Evolutionary conservation across 2,113 vertebrate genomes (phyloP), one percentile per base, ranked within the genome.

Genomic region (Micronycteris hirsuta): DNA sequence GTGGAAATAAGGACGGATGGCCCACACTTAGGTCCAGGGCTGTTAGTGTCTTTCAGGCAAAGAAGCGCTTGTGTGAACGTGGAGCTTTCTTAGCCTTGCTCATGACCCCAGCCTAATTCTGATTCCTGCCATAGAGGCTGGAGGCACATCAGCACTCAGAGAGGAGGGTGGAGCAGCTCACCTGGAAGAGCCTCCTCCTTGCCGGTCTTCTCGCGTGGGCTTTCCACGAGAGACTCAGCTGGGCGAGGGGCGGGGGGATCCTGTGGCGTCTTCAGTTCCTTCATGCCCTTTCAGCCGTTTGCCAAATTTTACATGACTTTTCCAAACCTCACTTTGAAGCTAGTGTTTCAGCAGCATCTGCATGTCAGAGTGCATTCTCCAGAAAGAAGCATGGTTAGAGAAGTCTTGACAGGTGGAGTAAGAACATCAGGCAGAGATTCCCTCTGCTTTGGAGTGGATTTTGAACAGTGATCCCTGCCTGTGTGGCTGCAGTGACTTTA

Each of bases 401-500:
- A 77, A 56, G 47, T 94, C 45, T 76, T 95, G n/a, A 71, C 31
- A 82, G 47, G 63, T 63, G 47, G 38, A 86, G 93, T 95, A 92
- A 89, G 0, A 81, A 31, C 82, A 47, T 93, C 31, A 95, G 28
- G 28, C 28, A 36, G 41, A 38, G 3, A 96, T 67, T 61, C 74
- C 52, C 84, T 89, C 91, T 70, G 19, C 65, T 97, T 97, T 73
- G 63, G 73, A 45, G 80, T 91, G 81, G 82, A 63, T 91, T 97
- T 84, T 96, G 93, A 91, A 88, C 88, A 86, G 24, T 73, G 93
- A 91, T 94, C 92, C 38, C 86, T 45, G 89, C 92, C 96, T 82
- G 47, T 96, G 83, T 86, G 86, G 85, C 80, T 63, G n/a, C 61
- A 89, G 96, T 90, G 96, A 96, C 52, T 98, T 98, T 97, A 91